Conservation (phyloP, 2,888 invertebrate genomes). For the Ophion obscuratus region DNA sequence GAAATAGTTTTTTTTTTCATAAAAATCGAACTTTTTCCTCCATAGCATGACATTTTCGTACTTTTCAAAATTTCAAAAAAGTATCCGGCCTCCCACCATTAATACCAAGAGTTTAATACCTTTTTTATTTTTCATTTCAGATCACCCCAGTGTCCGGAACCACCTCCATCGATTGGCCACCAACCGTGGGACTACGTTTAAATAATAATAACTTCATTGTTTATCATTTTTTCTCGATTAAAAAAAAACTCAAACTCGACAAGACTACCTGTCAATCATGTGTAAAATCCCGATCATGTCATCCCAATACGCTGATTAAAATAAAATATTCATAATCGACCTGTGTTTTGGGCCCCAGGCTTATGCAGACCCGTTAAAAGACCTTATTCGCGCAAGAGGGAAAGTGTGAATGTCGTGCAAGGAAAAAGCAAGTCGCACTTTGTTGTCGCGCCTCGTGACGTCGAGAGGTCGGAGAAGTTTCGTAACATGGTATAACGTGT, state of each 20-base stretch:
- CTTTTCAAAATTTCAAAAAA: neutral
- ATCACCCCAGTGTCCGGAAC: neutral
- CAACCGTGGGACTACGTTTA: neutral
- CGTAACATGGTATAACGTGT: slow-evolving; percentile 43
- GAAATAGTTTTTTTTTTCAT: neutral
- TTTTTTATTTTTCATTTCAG: neutral
- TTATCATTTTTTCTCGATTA: neutral
- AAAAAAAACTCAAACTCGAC: neutral
- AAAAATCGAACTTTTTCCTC: neutral
- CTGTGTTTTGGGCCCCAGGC: neutral
- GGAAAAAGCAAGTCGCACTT: slow-evolving; percentile 33
- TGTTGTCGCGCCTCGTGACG: slow-evolving; percentile 29
- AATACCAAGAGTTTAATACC: neutral
- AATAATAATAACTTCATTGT: neutral
- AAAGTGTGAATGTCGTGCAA: slow-evolving; percentile 30
- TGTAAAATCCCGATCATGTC: neutral
- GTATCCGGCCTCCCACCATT: neutral
- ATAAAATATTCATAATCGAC: neutral
- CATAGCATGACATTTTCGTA: neutral
- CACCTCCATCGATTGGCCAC: neutral
- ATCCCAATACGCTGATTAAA: neutral
- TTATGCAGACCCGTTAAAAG: neutral
- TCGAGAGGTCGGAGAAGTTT: slow-evolving; percentile 42
- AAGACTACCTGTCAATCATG: neutral
- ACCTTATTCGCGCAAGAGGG: slow-evolving; percentile 5